Evolutionary conservation across 2,113 vertebrate species (phyloP), one percentile per base, ranked within the genome.

Genomic region (Hippocampus barbouri): DNA sequence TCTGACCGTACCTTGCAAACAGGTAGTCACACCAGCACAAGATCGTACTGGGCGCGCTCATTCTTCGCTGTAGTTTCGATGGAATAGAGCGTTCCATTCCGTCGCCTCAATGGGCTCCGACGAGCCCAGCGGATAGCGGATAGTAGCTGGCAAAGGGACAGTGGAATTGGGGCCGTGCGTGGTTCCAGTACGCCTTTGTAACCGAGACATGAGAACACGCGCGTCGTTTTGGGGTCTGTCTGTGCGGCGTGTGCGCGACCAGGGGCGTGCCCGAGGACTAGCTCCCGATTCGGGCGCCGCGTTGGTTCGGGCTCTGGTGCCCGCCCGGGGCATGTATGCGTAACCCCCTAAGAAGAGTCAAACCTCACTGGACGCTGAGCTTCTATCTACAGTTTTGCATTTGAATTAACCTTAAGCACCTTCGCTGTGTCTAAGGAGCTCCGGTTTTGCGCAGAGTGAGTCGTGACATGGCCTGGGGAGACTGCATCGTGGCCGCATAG

Each of bases 181-280:
- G 59, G 14, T 61, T 65, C 76, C 69, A 78, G 75, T 79, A 75
- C 66, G 72, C 41, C 56, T 81, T 78, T 79, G 79, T 81, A 79
- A 80, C 71, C 75, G 73, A 86, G 89, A 85, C 71, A 93, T 91
- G 91, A 91, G 82, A 88, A 83, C 71, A 84, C 76, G 79, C 79
- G 77, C 78, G 78, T 74, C 75, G 80, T 71, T 80, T 84, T 83
- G 77, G 83, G 79, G 62, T 78, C 59, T 77, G 77, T 88, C 73
- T 81, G 84, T 83, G 78, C 76, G 68, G 84, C 74, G 86, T 89
- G 86, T 90, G 88, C 89, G 83, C 86, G 89, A 84, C 86, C 87
- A 90, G 86, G 92, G 91, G 89, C 85, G 88, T 88, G 84, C 83
- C 88, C 89, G 84, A 73, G 86, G 82, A 86, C 87, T 77, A 75